A percentile compares a stretch with the other conserved stretches of the same genome.
Conservation (phyloP, 2,888 invertebrate genomes). For the Frankliniella intonsa region DNA sequence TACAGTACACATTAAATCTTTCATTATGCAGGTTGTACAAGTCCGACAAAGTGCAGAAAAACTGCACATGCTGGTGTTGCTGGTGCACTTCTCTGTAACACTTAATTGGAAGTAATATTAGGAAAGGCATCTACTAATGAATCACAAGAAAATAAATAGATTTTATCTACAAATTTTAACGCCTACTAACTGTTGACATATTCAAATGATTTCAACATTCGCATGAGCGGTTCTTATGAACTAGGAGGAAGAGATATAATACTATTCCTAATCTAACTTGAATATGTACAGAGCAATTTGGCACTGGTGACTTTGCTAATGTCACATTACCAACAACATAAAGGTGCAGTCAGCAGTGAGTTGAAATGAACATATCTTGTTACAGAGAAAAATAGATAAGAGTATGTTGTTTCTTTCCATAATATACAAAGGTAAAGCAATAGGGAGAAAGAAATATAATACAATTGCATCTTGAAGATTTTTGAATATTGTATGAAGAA, state of each 20-base stretch:
- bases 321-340: conserved; percentile 1
- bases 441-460: too few species aligned
- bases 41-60: too few species aligned
- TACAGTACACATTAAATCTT: background rate
- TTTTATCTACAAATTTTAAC: conserved; percentile 9
- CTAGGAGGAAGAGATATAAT: background rate
- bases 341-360: conserved; percentile 12
- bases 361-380: too few species aligned
- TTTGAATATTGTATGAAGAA: too few species aligned
- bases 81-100: too few species aligned
- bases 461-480: too few species aligned
- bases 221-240: background rate
- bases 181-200: background rate
- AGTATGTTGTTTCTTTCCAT: background rate
- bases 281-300: conserved; percentile 6
- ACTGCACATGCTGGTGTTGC: too few species aligned
- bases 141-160: conserved; percentile 24
- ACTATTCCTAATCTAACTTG: background rate
- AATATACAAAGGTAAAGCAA: background rate
- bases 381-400: background rate
- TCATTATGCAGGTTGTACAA: too few species aligned
- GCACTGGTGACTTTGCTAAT: background rate
- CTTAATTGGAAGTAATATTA: background rate
- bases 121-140: background rate
- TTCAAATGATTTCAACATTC: background rate